These are phyloP conservation scores for Fragum sueziense DNA, from an alignment of 2,888 invertebrate genomes.

Conservation along the genomic window DNA sequence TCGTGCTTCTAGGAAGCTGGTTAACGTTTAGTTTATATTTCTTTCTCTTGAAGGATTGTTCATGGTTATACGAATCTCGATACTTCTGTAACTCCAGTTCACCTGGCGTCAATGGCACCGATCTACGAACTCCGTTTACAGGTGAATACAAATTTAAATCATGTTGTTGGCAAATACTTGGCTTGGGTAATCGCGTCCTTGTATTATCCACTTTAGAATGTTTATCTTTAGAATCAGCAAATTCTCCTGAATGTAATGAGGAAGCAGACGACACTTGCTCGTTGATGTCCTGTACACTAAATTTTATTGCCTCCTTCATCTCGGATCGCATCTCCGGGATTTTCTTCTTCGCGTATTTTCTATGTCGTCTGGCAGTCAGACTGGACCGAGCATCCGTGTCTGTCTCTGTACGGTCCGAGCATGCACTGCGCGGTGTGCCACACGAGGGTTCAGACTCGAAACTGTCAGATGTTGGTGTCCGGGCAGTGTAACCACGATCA, in stretches of 20 bases:
- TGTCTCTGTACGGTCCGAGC: not conserved
- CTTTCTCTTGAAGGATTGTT: conserved; percentile 62
- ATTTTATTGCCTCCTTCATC: conserved; percentile 58
- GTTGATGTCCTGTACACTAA: conserved; percentile 62
- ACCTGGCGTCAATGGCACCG: conserved; percentile 63
- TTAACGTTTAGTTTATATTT: conserved; percentile 71
- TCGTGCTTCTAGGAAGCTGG: conserved; percentile 72
- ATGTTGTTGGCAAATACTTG: conserved; percentile 50
- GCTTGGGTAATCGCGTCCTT: conserved; percentile 61
- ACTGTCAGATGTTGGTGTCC: not conserved
- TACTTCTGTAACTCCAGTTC: conserved; percentile 66
- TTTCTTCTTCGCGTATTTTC: conserved; percentile 49
- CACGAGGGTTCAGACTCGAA: not conserved
- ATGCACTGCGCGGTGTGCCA: not conserved
- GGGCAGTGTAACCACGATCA: not conserved
- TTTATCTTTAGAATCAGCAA: conserved; percentile 24
- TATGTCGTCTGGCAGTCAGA: conserved; percentile 6
- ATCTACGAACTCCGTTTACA: conserved; percentile 63
- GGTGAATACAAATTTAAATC: conserved; percentile 51
- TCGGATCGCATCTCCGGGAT: conserved; percentile 54
- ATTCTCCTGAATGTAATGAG: conserved; percentile 46
- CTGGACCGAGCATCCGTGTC: not conserved
- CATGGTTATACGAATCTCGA: conserved; percentile 60
- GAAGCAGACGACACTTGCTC: conserved; percentile 58
- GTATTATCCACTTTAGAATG: conserved; percentile 43